Evolutionary conservation across 1,140 invertebrate genomes (phyloP).

Genomic region (Schlechtendalia chinensis): DNA sequence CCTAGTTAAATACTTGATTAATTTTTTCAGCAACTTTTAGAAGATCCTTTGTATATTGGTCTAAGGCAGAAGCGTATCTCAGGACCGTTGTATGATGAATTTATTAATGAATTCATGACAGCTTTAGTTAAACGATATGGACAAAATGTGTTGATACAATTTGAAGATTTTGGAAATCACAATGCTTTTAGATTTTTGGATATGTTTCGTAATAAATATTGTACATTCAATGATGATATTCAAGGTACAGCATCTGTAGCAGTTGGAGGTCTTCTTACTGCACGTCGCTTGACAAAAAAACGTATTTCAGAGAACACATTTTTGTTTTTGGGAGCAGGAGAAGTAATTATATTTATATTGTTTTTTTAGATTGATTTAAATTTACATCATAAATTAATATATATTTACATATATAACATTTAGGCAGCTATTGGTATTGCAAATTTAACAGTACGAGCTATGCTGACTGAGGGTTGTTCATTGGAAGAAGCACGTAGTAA

Average conservation of each 20-base stretch:
- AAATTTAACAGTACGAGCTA: slow-evolving; percentile 79
- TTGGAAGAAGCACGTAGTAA: slow-evolving; percentile 73
- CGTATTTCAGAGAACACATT: slow-evolving; percentile 78
- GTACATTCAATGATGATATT: slow-evolving; percentile 97
- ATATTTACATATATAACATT: slow-evolving; percentile 34
- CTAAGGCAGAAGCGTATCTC: slow-evolving; percentile 80
- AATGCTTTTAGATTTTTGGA: slow-evolving; percentile 90
- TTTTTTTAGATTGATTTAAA: background rate
- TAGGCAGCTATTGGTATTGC: slow-evolving; percentile 86
- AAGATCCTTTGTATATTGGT: slow-evolving; percentile 96
- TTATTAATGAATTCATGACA: slow-evolving; percentile 98
- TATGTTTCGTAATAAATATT: slow-evolving; percentile 82
- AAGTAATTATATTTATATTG: slow-evolving; percentile 58
- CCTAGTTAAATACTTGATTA: background rate
- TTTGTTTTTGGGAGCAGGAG: slow-evolving; percentile 90
- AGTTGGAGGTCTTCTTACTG: slow-evolving; percentile 84
- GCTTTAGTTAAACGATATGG: slow-evolving; percentile 89
- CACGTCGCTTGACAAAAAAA: slow-evolving; percentile 74
- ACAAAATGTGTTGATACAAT: slow-evolving; percentile 85
- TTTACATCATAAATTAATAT: background rate
- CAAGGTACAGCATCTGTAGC: slow-evolving; percentile 93
- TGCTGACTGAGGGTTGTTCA: slow-evolving; percentile 77
- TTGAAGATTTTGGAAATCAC: slow-evolving; percentile 93
- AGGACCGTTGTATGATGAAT: slow-evolving; percentile 87
- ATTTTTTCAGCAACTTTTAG: slow-evolving; percentile 68